Evolutionary conservation across 1,140 invertebrate genomes (phyloP), one percentile per base, ranked within the genome.

Genomic region (Euura lappo): DNA sequence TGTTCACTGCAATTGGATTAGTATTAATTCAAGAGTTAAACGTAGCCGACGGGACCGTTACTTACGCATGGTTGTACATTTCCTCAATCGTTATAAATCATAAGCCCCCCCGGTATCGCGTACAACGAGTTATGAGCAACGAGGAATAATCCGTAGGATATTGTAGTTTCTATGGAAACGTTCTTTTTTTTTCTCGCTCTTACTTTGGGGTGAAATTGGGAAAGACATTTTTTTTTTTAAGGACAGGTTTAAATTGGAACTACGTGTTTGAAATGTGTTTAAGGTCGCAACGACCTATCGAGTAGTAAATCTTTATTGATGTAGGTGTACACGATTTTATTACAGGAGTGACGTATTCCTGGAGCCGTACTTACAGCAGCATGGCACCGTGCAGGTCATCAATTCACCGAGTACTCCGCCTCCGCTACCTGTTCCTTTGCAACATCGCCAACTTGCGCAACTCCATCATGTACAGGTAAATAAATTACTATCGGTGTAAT

Each of bases 331-430:
- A 73, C 68, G 69, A 74, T 75, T 72, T 68, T 75, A 69, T 87
- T 87, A 45, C 80, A 88, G 87, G 78, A 88, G 83, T 77, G 87
- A 87, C 81, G 85, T 88, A 77, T 88, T 88, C 77, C 79, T 88
- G 80, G 87, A 88, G 79, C 84, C 87, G 51, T 87, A 87, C 71
- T 76, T 87, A 72, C 86, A 87, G 71, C 83, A 86, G 71, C 85
- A 86, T 69, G 83, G 84, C 64, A 85, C 85, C 71, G 85, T 86
- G 75, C 81, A 86, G 75, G 83, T 85, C 75, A 84, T 86, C 80
- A 86, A 77, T 74, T 87, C 85, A 67, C 85, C 86, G 68, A 85
- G 80, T 75, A 86, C 86, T 74, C 83, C 85, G 72, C 83, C 85
- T 72, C 83, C 85, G 65, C 51, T 60, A 60, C 51, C 51, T 60